Conservation (phyloP, 2,888 invertebrate genomes). For the Trachelus troglodyta region DNA sequence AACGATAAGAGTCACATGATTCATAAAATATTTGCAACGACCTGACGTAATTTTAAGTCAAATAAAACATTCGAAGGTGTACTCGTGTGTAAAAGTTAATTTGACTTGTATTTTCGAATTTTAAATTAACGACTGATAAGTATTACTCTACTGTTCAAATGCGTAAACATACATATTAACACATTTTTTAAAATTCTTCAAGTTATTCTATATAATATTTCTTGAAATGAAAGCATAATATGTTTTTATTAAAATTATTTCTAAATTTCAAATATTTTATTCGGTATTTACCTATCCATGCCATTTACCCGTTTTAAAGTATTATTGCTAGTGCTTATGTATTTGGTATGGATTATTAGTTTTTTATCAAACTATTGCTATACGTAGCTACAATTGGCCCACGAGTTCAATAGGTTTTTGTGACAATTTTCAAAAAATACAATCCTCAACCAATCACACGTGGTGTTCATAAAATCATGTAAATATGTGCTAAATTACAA, state of each 20-base stretch:
- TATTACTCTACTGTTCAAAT: not conserved
- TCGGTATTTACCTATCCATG: not conserved
- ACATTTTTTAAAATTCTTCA: not conserved
- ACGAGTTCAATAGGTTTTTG: too few species aligned
- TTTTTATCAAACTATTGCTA: not conserved
- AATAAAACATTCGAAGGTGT: not conserved
- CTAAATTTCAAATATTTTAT: not conserved
- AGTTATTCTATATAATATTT: not conserved
- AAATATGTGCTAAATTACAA: too few species aligned
- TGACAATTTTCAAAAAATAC: too few species aligned
- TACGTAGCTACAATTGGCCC: not conserved
- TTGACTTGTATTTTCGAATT: not conserved
- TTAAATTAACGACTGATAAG: not conserved
- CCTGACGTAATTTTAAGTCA: not conserved
- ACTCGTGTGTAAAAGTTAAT: not conserved
- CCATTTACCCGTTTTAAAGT: not conserved
- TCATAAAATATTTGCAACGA: too few species aligned
- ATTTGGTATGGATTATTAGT: not conserved
- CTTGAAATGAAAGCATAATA: too few species aligned
- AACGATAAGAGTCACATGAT: too few species aligned
- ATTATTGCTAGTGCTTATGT: not conserved
- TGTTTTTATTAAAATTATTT: not conserved
- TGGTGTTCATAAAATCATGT: too few species aligned
- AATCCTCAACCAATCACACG: too few species aligned
- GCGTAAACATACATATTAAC: not conserved